Conservation (phyloP, 2,888 invertebrate genomes). For the Bhutanitis thaidina region DNA sequence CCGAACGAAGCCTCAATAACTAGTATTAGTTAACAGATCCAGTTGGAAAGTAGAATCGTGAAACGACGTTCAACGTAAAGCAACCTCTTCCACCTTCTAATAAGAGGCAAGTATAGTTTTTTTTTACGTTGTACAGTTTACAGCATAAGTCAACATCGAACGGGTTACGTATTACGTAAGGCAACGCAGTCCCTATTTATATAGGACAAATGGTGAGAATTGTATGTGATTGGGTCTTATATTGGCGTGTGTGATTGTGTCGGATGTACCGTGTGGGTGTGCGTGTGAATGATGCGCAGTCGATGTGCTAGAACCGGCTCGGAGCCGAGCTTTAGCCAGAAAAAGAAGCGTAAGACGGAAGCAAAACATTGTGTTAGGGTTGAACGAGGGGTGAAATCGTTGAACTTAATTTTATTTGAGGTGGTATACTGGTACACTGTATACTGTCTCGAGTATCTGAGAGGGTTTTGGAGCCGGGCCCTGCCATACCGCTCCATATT, state of each 20-base stretch:
- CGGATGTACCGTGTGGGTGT: conserved; percentile 10
- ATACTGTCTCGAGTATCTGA: too few species aligned
- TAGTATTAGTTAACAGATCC: background rate
- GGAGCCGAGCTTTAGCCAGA: conserved; percentile 26
- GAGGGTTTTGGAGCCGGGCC: too few species aligned
- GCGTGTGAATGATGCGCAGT: conserved; percentile 24
- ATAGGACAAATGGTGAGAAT: background rate
- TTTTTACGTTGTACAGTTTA: background rate
- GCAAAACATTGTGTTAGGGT: conserved; percentile 41
- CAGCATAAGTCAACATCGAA: background rate
- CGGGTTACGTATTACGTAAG: background rate
- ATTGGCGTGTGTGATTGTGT: background rate
- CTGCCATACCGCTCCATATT: too few species aligned
- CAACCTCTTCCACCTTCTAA: background rate
- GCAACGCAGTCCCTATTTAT: background rate
- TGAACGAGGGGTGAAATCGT: background rate
- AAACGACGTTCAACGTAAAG: background rate
- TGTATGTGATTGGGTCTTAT: background rate
- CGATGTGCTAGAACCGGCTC: conserved; percentile 11
- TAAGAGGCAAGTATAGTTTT: background rate
- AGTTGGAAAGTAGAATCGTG: background rate
- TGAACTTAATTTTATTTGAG: background rate
- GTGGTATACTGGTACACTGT: too few species aligned
- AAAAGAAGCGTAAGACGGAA: conserved; percentile 57
- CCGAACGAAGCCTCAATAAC: background rate